phyloP scores from a whole-genome alignment of 1,140 invertebrate species.

The Drosophila subpulchrella region DNA sequence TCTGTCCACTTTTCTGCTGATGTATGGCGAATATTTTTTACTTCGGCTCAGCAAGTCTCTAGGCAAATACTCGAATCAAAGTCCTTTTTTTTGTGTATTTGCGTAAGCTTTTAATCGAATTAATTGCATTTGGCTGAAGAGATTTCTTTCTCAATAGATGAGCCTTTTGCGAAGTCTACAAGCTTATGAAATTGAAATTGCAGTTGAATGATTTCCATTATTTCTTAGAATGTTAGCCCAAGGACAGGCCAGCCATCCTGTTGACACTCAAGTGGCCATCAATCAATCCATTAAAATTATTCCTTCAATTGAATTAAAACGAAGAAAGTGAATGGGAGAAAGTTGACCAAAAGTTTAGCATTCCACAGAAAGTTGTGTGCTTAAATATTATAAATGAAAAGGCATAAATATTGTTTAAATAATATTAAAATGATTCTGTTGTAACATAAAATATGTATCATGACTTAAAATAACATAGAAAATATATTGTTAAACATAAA shows the following conservation, averaged over 20 bases:
- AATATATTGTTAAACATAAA: too few species aligned
- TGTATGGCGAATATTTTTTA: constrained; percentile 38
- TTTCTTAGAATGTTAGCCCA: constrained; percentile 1
- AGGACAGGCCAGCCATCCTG: neutral
- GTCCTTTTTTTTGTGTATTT: neutral
- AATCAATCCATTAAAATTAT: constrained; percentile 55
- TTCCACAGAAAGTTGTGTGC: neutral
- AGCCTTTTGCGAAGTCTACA: constrained; percentile 28
- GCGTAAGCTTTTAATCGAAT: constrained; percentile 67
- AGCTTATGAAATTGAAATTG: constrained; percentile 50
- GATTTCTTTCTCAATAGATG: constrained; percentile 4
- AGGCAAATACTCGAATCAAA: constrained; percentile 23
- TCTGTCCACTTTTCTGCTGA: constrained; percentile 49
- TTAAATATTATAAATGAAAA: too few species aligned
- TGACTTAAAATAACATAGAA: too few species aligned
- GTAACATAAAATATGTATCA: too few species aligned
- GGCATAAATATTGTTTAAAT: too few species aligned
- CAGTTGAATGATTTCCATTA: constrained; percentile 60
- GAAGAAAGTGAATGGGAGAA: neutral
- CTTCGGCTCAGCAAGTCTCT: constrained; percentile 18
- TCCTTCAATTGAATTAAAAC: constrained; percentile 38
- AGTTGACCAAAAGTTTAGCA: neutral
- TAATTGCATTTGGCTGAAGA: constrained; percentile 61
- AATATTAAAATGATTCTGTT: too few species aligned
- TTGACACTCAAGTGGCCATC: constrained; percentile 44